Conservation (phyloP, 2,888 invertebrate genomes). For the Entomobrya proxima region DNA sequence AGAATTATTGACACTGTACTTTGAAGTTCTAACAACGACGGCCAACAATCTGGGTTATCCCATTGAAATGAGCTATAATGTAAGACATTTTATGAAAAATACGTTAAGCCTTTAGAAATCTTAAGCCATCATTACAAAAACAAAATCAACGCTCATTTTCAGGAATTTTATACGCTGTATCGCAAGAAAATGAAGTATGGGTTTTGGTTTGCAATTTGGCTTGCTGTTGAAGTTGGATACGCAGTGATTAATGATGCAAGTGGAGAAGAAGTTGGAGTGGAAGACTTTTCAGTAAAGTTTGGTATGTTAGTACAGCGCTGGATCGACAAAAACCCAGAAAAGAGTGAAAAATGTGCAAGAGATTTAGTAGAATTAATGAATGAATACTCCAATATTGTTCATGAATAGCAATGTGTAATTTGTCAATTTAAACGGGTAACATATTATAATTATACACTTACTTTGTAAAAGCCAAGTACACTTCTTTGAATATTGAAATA, state of each 20-base stretch:
- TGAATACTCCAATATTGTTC: not conserved
- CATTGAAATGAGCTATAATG: constrained; percentile 29
- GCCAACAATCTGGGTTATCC: not conserved
- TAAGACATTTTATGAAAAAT: not conserved
- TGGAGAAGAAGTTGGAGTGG: not conserved
- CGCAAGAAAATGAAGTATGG: constrained; percentile 26
- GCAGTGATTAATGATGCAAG: not conserved
- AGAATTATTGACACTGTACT: constrained; percentile 17
- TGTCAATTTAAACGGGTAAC: no score
- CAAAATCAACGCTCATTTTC: no score
- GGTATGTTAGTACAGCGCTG: constrained; percentile 11
- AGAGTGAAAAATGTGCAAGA: not conserved
- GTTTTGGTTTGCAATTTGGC: constrained; percentile 45
- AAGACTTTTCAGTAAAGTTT: not conserved
- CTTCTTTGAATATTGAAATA: no score
- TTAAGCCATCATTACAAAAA: no score
- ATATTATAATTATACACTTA: no score
- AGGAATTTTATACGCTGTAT: constrained; percentile 5
- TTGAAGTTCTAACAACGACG: not conserved
- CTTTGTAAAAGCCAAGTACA: no score
- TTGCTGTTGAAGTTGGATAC: constrained; percentile 22
- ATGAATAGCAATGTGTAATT: not conserved
- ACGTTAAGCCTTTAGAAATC: no score
- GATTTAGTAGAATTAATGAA: constrained; percentile 1
- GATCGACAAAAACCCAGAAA: constrained; percentile 18